Base-by-base conservation (phyloP, 1,140 invertebrate genomes). In the Lordiphosa collinella region DNA sequence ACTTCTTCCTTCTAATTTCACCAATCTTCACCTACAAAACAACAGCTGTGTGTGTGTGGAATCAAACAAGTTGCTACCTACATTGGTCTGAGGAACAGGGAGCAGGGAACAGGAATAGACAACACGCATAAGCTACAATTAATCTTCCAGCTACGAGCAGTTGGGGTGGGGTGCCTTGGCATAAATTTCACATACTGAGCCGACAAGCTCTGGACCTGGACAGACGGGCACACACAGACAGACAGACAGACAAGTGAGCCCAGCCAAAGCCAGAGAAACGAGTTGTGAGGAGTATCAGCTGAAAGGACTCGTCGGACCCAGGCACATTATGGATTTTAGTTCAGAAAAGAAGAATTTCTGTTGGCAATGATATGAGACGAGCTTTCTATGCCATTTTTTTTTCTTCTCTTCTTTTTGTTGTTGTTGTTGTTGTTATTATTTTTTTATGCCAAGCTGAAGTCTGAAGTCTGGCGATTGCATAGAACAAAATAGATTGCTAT, bases 401-500 rank as follows among this genome's bases (percentile, higher is more conserved):
- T 57, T 54, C 44, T 46, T 44, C 32, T 31, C 63, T 67, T 67
- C n/a, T n/a, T 44, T 50, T 60, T 54, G 64, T 49, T 46, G 29
- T 55, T 40, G 29, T 25, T 41, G 6, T 41, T 10, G 4, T 41
- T 43, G 11, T 49, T 35, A 49, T 50, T 37, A 12, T 50, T 50
- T 44, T 53, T 43, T 53, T 53, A 34, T 43, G 51, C 51, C 25
- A 41, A 12, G 35, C 62, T 60, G 14, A 48, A 47, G 36, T 49
- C 54, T 55, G 44, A 60, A 41, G 55, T 65, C 61, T 58, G 59
- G 58, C 69, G 62, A 73, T 62, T 60, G 78, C 84, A 87, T 82
- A 86, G 82, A 79, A 85, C 79, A 85, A 86, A 86, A 86, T 86
- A 85, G 80, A 85, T 85, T 86, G 79, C 79, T 86, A 85, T 85